phyloP scores from a whole-genome alignment of 1,140 invertebrate genomes.

The Caerostris extrusa region DNA sequence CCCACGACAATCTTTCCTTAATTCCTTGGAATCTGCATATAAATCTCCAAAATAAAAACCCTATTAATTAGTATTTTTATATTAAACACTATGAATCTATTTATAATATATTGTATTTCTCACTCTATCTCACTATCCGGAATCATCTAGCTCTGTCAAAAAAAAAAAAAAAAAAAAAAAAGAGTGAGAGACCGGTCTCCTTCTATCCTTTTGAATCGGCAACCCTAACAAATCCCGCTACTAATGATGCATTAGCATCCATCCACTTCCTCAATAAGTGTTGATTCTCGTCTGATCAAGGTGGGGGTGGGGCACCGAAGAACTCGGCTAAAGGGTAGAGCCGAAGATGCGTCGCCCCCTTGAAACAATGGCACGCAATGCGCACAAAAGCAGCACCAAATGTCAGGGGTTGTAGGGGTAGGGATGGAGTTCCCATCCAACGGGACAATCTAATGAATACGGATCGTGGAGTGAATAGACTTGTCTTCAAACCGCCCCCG shows the following conservation, averaged over 20 bases:
- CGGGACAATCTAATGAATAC: conserved; percentile 75
- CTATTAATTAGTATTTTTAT: no score
- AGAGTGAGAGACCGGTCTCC: no score
- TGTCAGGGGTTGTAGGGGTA: conserved; percentile 70
- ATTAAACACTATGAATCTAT: no score
- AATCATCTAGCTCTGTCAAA: no score
- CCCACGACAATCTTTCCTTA: no score
- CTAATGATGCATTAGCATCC: neutral
- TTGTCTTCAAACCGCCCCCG: conserved; percentile 74
- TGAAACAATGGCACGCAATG: conserved; percentile 61
- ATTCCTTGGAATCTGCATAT: no score
- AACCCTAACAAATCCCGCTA: neutral
- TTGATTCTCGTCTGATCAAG: neutral
- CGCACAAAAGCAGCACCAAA: conserved; percentile 62
- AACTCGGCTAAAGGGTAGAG: neutral
- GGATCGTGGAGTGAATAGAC: conserved; percentile 62
- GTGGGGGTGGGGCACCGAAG: neutral
- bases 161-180: no score
- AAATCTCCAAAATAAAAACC: no score
- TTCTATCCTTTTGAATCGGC: neutral
- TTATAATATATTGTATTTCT: no score
- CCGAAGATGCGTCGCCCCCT: conserved; percentile 16
- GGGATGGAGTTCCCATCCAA: conserved; percentile 13
- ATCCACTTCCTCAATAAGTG: neutral
- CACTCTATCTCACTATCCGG: no score